Percentiles rank a stretch among this genome's conserved stretches.
Conservation (phyloP, 2,888 invertebrate genomes). For the Eledona agricola region DNA sequence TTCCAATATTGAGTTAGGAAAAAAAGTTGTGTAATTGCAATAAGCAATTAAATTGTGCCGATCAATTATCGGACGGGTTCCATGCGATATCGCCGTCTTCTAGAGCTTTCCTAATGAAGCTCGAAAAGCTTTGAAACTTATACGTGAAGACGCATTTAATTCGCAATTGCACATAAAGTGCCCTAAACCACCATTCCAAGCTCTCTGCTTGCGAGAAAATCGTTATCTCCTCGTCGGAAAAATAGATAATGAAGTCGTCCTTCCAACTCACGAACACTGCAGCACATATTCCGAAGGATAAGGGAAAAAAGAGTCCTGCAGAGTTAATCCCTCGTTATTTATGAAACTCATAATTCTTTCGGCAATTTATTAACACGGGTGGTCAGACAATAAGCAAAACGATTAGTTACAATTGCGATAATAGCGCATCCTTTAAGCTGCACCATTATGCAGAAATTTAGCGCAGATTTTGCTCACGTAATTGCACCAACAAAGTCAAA, state of each 20-base stretch:
- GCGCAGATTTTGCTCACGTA: constrained; percentile 1
- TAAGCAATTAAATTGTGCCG: constrained; percentile 15
- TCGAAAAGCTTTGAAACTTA: constrained; percentile 15
- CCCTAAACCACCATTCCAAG: constrained; percentile 14
- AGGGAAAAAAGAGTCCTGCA: too few species aligned
- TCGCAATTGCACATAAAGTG: constrained; percentile 25
- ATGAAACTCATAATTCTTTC: too few species aligned
- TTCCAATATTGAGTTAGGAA: constrained; percentile 19
- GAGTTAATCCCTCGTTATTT: too few species aligned
- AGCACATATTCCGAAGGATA: too few species aligned
- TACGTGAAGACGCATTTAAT: constrained; percentile 17
- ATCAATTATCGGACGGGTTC: constrained; percentile 6
- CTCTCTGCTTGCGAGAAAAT: constrained; percentile 18
- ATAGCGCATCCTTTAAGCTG: too few species aligned
- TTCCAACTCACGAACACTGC: too few species aligned
- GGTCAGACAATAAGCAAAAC: too few species aligned
- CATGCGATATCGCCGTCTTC: too few species aligned
- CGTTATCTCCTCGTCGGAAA: constrained; percentile 9
- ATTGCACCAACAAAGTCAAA: constrained; percentile 2
- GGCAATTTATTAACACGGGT: too few species aligned
- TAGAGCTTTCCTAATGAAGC: constrained; percentile 17
- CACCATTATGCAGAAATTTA: too few species aligned
- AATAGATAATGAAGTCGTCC: constrained; percentile 1
- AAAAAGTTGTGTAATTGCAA: constrained; percentile 19
- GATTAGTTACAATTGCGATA: too few species aligned